A percentile compares a stretch with the other conserved stretches of the same genome.
phyloP scores from a whole-genome alignment of 1,140 invertebrate species.

The Akabosia matsudoensis region DNA sequence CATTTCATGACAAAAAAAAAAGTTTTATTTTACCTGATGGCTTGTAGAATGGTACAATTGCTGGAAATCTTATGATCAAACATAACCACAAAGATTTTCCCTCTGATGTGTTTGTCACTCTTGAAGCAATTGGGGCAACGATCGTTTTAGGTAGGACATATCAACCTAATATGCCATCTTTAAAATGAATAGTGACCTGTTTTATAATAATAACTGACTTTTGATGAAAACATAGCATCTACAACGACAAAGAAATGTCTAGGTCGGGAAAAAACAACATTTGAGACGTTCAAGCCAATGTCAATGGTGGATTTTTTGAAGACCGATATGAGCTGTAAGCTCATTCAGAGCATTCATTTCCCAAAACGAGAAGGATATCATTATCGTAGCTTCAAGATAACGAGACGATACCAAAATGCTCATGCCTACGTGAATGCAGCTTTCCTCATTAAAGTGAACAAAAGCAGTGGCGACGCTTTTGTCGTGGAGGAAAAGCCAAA shows the following conservation, averaged over 20 bases:
- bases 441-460: slow-evolving; percentile 65
- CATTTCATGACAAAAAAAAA: background rate
- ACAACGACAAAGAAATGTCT: background rate
- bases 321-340: slow-evolving; percentile 60
- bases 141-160: slow-evolving; percentile 58
- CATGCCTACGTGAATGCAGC: slow-evolving; percentile 78
- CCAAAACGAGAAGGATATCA: slow-evolving; percentile 52
- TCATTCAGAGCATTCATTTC: slow-evolving; percentile 61
- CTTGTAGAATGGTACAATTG: slow-evolving; percentile 66
- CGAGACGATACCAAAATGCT: slow-evolving; percentile 73
- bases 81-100: slow-evolving; percentile 66
- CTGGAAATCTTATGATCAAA: slow-evolving; percentile 76
- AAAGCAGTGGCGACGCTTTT: slow-evolving; percentile 49
- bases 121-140: slow-evolving; percentile 64
- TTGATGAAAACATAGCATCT: background rate
- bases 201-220: background rate
- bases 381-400: slow-evolving; percentile 51
- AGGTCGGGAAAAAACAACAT: background rate
- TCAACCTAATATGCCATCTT: background rate
- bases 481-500: slow-evolving; percentile 54
- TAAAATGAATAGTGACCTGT: background rate
- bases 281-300: background rate
- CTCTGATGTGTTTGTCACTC: slow-evolving; percentile 70
- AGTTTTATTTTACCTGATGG: background rate
- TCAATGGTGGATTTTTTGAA: slow-evolving; percentile 58